Conservation (phyloP, 2,797 vertebrate species). For the Naso thynnoides region DNA sequence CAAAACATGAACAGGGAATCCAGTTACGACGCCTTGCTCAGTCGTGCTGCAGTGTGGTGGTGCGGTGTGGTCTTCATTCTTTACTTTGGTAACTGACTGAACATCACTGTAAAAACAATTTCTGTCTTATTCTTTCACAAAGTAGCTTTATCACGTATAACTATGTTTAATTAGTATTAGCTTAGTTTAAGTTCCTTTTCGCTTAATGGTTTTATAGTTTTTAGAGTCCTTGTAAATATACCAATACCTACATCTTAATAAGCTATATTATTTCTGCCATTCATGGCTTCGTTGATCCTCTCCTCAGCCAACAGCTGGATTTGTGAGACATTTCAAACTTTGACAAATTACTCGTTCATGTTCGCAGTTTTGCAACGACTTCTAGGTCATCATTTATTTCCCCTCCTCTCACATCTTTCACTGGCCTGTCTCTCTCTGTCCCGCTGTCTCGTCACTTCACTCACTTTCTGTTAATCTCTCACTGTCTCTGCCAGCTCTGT, state of each 20-base stretch:
- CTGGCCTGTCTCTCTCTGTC: conserved; percentile 20
- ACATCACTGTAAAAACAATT: not conserved
- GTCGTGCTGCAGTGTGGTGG: too few species aligned
- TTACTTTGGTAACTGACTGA: not conserved
- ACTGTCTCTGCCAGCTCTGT: conserved; percentile 57
- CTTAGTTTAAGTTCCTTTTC: not conserved
- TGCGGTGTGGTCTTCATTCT: too few species aligned
- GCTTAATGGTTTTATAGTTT: not conserved
- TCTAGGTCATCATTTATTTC: conserved; percentile 42
- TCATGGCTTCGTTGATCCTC: not conserved
- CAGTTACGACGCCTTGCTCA: too few species aligned
- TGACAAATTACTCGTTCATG: conserved; percentile 10
- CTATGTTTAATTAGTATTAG: not conserved
- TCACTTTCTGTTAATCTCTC: conserved; percentile 73
- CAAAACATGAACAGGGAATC: not conserved
- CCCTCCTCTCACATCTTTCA: conserved; percentile 26
- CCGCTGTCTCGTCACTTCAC: conserved; percentile 60
- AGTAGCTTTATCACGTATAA: not conserved
- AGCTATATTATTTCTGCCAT: not conserved
- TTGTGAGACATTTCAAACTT: conserved; percentile 24
- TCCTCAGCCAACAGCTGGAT: conserved; percentile 3
- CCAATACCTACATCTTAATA: not conserved
- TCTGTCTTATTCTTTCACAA: not conserved
- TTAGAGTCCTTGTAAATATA: not conserved
- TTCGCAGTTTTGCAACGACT: conserved; percentile 28